Evolutionary conservation across 35 echinoderm and acorn worm species (phyloP), one percentile per base, ranked within the genome.

Genomic region (Strongylocentrotus purpuratus): DNA sequence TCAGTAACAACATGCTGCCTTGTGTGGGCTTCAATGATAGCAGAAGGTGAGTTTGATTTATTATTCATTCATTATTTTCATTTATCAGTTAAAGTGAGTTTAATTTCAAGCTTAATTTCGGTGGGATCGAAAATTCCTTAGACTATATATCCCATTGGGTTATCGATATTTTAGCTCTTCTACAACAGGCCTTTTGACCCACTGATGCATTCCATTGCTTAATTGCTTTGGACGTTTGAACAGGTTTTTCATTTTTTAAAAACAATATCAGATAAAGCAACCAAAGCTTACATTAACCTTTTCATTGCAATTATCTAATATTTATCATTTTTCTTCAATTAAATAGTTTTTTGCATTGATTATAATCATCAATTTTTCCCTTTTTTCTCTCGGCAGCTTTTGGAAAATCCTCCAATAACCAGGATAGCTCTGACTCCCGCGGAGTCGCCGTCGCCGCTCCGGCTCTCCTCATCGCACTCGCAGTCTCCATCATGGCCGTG

Each of bases 401-500:
- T 46, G 87, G 87, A 9, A 31, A 22, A 45, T 89, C 87, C 12
- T 33, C 87, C 9, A 46, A 33, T 10, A 46, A 31, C 87, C 87
- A 89, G 12, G 65, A 22, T 4, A 78, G 0, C 65, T 7, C 7
- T 28, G 65, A n/a, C 22, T 89, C 87, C 5, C 9, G 87, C 0
- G 7, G 15, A 45, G 11, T 89, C 17, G 87, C 87, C 31, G 87
- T 25, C 87, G 25, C 33, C 87, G 87, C 87, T 89, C 87, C 87
- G 11, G 87, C 45, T 33, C 45, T 89, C 87, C 87, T 89, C 20
- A 89, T 89, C 17, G 87, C 87, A 15, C 32, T 89, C 33, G 87
- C 87, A 89, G 87, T 33, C 87, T 89, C 33, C 87, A 89, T 89
- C 87, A 89, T 89, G 33, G 87, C 87, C 87, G 87, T 89, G 2